phyloP scores from a whole-genome alignment of 2,113 vertebrate genomes.

The Carollia perspicillata region DNA sequence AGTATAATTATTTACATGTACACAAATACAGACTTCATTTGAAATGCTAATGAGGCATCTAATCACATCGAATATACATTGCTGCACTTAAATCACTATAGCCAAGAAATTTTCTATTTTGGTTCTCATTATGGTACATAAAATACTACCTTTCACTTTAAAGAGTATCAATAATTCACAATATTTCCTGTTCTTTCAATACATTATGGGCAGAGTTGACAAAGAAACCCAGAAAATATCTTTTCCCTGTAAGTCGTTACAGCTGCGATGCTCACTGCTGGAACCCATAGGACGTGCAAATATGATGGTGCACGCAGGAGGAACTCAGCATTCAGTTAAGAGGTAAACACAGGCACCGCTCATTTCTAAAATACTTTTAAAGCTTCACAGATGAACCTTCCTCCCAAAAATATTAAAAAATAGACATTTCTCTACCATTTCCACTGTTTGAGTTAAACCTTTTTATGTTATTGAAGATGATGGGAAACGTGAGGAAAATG shows the following conservation, averaged over 20 bases:
- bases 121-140: neutral
- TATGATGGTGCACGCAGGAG: neutral
- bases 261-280: neutral
- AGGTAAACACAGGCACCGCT: conserved; percentile 9
- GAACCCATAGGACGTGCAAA: neutral
- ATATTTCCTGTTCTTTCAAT: conserved; percentile 32
- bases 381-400: neutral
- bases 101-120: conserved; percentile 11
- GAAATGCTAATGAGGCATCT: conserved; percentile 40
- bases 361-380: conserved; percentile 3
- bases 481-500: conserved; percentile 16
- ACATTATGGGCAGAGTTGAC: neutral
- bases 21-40: conserved; percentile 49
- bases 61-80: conserved; percentile 14
- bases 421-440: conserved; percentile 7
- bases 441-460: conserved; percentile 32
- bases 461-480: conserved; percentile 18
- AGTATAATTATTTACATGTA: conserved; percentile 23
- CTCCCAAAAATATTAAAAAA: conserved; percentile 45
- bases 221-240: neutral
- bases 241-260: neutral
- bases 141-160: conserved; percentile 26
- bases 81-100: conserved; percentile 26
- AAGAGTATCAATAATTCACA: neutral
- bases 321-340: conserved; percentile 7